phyloP scores from a whole-genome alignment of 2,113 vertebrate genomes.

The Eonycteris spelaea region DNA sequence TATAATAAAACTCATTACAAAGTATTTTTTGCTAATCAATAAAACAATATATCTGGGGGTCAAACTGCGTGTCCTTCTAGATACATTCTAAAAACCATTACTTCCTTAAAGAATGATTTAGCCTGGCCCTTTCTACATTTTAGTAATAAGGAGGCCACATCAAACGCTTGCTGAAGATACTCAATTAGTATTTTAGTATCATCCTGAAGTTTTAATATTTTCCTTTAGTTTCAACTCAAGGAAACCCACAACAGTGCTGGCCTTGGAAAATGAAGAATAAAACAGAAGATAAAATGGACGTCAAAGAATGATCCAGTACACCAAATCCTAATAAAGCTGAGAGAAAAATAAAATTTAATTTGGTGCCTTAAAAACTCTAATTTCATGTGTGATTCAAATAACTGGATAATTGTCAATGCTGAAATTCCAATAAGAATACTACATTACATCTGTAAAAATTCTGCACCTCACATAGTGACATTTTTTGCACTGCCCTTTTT shows the following conservation, averaged over 20 bases:
- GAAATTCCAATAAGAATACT: not conserved
- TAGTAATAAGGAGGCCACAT: not conserved
- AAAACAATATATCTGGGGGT: not conserved
- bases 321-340: not conserved
- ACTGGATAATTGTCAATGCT: not conserved
- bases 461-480: not conserved
- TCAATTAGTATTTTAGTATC: not conserved
- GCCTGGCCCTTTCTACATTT: not conserved
- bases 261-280: not conserved
- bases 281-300: not conserved
- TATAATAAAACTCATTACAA: not conserved
- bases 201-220: not conserved
- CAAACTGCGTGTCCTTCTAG: not conserved
- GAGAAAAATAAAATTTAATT: not conserved
- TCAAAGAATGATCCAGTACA: not conserved
- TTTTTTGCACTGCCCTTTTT: not conserved
- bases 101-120: not conserved
- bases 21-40: not conserved
- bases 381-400: not conserved
- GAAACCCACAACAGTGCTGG: not conserved
- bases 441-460: not conserved
- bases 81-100: not conserved
- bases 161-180: not conserved
- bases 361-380: not conserved
- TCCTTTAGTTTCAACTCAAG: conserved; percentile 10